Evolutionary conservation across 2,888 invertebrate genomes (phyloP), one percentile per base, ranked within the genome.

Genomic region (Drepanosiphum platanoidis): DNA sequence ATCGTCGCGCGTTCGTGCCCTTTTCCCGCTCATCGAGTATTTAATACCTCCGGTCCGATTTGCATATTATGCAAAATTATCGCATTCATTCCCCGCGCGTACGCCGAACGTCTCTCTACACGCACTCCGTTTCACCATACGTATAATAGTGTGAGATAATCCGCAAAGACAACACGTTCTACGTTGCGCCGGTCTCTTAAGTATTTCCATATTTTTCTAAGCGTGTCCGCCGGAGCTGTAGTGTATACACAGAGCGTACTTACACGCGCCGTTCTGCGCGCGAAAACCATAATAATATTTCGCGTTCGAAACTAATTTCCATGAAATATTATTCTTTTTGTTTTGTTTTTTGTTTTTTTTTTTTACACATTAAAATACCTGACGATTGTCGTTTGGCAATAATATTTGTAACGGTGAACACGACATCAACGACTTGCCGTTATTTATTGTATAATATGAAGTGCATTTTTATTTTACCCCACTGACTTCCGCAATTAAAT

Each of bases 401-500:
- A 61, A 61, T 52, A 18, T n/a, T n/a, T n/a, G n/a, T 52, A 52
- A 52, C 5, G 22, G 22, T n/a, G n/a, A 61, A 61, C 22, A 61
- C 3, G 27, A 5, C 61, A 61, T 22, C 27, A 61, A 61, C n/a
- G 61, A 61, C 61, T 61, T 7, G 61, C 61, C 9, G 15, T 61
- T 61, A 61, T 61, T 61, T 61, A 61, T 61, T 61, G 27, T 61
- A n/a, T n/a, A n/a, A n/a, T 61, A 27, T 61, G 61, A 61, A 61
- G 61, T 61, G 32, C 32, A 32, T 74, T 74, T 74, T 74, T 74
- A 74, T 52, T 74, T 74, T 27, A 52, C 52, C 74, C 74, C 22
- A 32, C n/a, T 4, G 46, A 74, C 74, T 74, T 74, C 32, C 32
- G 46, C 74, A 74, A 74, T 74, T 74, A 74, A 74, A 74, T 52